Evolutionary conservation across 1,140 invertebrate species (phyloP).

Genomic region (Cyclina sinensis): DNA sequence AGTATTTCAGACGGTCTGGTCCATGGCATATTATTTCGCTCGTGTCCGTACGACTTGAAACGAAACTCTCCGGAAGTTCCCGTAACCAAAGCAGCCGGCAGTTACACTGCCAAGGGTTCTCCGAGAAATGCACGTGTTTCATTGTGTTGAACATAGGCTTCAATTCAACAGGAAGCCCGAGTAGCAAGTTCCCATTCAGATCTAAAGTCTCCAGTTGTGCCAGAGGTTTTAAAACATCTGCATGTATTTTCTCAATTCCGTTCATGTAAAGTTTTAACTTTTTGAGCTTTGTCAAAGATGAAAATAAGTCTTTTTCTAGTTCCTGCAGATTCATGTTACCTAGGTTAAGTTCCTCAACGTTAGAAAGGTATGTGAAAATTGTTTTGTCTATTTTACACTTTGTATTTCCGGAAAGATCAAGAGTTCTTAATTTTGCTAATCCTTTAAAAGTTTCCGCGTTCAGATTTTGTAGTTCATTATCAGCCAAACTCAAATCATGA

Average conservation of each 20-base stretch:
- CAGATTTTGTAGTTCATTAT: conserved; percentile 44
- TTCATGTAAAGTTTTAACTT: conserved; percentile 53
- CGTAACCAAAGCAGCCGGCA: conserved; percentile 62
- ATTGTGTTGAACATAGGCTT: conserved; percentile 56
- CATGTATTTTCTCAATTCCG: conserved; percentile 30
- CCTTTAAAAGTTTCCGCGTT: conserved; percentile 45
- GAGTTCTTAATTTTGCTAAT: conserved; percentile 25
- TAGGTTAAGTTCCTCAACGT: conserved; percentile 49
- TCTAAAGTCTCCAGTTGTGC: conserved; percentile 29
- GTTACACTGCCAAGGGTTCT: conserved; percentile 64
- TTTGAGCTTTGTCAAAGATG: neutral
- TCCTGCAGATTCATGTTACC: conserved; percentile 51
- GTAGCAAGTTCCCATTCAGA: conserved; percentile 35
- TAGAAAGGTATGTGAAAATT: conserved; percentile 33
- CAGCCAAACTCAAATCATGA: conserved; percentile 9
- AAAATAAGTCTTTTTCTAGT: conserved; percentile 41
- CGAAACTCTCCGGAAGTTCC: conserved; percentile 23
- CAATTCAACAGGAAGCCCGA: conserved; percentile 27
- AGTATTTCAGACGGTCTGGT: conserved; percentile 28
- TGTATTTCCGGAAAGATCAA: conserved; percentile 61
- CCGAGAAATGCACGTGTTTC: conserved; percentile 39
- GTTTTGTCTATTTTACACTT: conserved; percentile 50
- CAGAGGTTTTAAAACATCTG: conserved; percentile 25
- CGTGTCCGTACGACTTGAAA: conserved; percentile 16
- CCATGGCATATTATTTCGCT: conserved; percentile 57